Base-by-base conservation (phyloP, 2,113 vertebrate genomes). In the Varanus komodoensis region DNA sequence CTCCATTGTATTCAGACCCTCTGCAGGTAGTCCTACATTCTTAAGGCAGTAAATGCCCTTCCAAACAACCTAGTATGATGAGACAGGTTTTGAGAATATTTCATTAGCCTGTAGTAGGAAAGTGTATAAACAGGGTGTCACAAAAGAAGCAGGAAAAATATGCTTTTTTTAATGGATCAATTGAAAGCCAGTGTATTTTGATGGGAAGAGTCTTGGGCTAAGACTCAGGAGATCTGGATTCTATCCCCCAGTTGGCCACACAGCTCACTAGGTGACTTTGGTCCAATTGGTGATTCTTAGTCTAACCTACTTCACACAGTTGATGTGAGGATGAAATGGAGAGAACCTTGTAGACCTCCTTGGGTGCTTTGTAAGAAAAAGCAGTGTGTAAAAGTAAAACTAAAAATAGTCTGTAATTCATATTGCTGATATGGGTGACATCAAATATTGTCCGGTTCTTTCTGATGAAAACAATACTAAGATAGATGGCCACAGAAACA, bases 21-120 rank as follows among this genome's bases (percentile, higher is more conserved):
- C 71, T 27, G 0, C 0, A 4, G 79, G 34, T 21, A 75, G 29
- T 11, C 32, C 8, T 0, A 0, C 2, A 68, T 71, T 84, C 93
- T 4, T 0, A 6, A n/a, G 44, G 87, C 86, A 87, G 68, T 9
- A 34, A 69, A 75, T 4, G n/a, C 29, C 0, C 48, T 29, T 57
- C 87, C 68, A n/a, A 87, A 87, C 0, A 0, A 29, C 52, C 38
- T 80, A 4, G 25, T 34, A 57, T 85, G 50, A 0, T 0, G 25
- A 38, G 74, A 69, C 21, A 78, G 8, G 15, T 1, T 50, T 6
- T 9, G n/a, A 27, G 80, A 81, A 84, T 84, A 87, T 89, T 89
- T 34, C 73, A 81, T 2, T 52, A 91, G 34, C 81, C 79, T 44
- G 84, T 89, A 34, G 84, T 89, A 34, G 88, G n/a, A 50, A 77